Evolutionary conservation across 1,140 invertebrate genomes (phyloP), one percentile per base, ranked within the genome.

Genomic region (Penaeus chinensis): DNA sequence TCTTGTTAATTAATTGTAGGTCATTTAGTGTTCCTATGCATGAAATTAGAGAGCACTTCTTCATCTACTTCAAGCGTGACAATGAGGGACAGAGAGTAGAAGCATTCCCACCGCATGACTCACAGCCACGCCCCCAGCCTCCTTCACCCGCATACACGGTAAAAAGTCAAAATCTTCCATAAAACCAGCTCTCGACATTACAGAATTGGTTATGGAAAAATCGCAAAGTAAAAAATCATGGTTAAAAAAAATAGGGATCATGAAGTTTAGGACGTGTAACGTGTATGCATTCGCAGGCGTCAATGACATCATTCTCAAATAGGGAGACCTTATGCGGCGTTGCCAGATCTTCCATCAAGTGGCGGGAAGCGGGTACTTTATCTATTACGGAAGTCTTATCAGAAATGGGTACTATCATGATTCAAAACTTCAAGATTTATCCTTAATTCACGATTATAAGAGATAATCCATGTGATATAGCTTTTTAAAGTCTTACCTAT

Each of bases 291-390:
- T 66, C 63, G 42, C 69, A 86, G 84, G 76, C 84, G 63, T 86
- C 84, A 86, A 79, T 86, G 84, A 86, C 84, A 86, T 86, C 84
- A 86, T 86, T 80, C 84, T 85, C 84, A 77, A 77, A 71, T 86
- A 78, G 47, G 63, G 84, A 86, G 77, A 80, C n/a, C 81, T 81
- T 27, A 71, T 27, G 84, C 84, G 37, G 63, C 32, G 84, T 13
- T 86, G 84, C 84, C 84, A 86, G 61, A 24, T 86, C 62, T 69
- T 27, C 37, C 5, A 18, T 11, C 63, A 27, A 37, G 22, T 63
- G 74, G 77, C 76, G 19, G 77, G 77, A 86, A 79, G 84, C 78
- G 84, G 84, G 65, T 80, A 78, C 63, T 86, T 80, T 86, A 85
- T 80, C 63, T 4, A 11, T 11, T 80, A 77, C 77, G 84, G 84